Evolutionary conservation across 2,888 invertebrate species (phyloP), one percentile per base, ranked within the genome.

Genomic region (Strigamia transsilvanica): DNA sequence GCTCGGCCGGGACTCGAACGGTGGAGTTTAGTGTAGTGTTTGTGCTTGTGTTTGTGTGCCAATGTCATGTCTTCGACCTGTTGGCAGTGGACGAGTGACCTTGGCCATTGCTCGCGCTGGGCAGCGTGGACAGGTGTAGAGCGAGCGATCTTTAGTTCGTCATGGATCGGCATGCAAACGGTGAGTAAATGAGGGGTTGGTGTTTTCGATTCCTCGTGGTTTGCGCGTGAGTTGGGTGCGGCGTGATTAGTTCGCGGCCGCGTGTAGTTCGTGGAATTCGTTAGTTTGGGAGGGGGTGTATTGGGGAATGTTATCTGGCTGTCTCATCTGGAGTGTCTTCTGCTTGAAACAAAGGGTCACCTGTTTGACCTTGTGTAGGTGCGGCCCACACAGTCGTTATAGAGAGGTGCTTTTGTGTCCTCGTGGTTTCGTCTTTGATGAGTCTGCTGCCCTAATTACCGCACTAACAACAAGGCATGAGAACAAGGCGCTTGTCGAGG

Each of bases 361-460:
- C 66, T 66, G 66, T 10, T 66, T 66, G 66, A 66, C 66, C 66
- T 66, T 66, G 66, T 66, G 51, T 66, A 66, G 66, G 66, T 32
- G 66, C 32, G 51, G 51, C 51, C 51, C 51, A 51, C 51, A 51
- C 18, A n/a, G 66, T 66, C 27, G 66, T 66, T 27, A 32, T 66
- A 66, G 38, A 15, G 38, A 42, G 79, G 79, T 38, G 32, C 27
- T 21, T 81, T 81, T 61, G 66, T 38, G 34, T 34, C 81, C 56
- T 23, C 61, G 51, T 51, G 18, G 81, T 51, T 61, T 27, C 18
- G 38, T 56, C 38, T 81, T 80, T 81, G 81, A 81, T 81, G 81
- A 81, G 34, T 61, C 81, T 46, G 81, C 32, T 81, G 66, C 66
- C 66, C 81, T 81, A 81, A 81, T 81, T 81, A 61, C 66, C 66